Base-by-base conservation (phyloP, 2,113 vertebrate genomes). In the Thinocorus orbignyianus region DNA sequence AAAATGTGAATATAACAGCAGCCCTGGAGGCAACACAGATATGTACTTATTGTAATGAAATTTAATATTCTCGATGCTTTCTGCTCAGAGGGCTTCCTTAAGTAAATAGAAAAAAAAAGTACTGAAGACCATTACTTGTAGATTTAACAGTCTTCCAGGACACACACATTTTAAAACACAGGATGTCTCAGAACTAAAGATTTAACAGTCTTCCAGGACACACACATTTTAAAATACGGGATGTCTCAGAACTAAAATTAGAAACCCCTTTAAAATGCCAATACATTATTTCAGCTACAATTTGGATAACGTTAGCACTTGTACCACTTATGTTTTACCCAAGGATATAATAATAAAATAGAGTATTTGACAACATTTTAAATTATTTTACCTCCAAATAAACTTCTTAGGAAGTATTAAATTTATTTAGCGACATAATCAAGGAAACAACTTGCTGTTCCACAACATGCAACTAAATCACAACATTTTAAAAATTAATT, bases 41-140 rank as follows among this genome's bases (percentile, higher is more conserved):
- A 85, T 58, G 25, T 91, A 90, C 24, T 72, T 85, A 91, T 33
- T 87, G 48, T 54, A 94, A 95, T 70, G 78, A 87, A 94, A 89
- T 94, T 69, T 62, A 89, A 91, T 87, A 90, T 76, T 93, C 62
- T 66, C 69, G 20, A 85, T 33, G 58, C 2, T 70, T 92, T 92
- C 84, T 58, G 39, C 58, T 90, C 61, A 73, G 70, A 87, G 52
- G 11, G 41, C 13, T 92, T 93, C 28, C 84, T 79, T 70, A 87
- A 54, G 65, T 76, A 95, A 95, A 96, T 11, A 51, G 17, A 26
- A 31, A n/a, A 48, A 46, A 52, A 81, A 33, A 73, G 65, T 49
- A 92, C 37, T 30, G 28, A 65, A 82, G 58, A 89, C 65, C 92
- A 52, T 69, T 82, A 90, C 49, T 8, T 82, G 46, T 20, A 76